Evolutionary conservation across 2,113 vertebrate genomes (phyloP), one percentile per base, ranked within the genome.

Genomic region (Syngnathoides biaculeatus): DNA sequence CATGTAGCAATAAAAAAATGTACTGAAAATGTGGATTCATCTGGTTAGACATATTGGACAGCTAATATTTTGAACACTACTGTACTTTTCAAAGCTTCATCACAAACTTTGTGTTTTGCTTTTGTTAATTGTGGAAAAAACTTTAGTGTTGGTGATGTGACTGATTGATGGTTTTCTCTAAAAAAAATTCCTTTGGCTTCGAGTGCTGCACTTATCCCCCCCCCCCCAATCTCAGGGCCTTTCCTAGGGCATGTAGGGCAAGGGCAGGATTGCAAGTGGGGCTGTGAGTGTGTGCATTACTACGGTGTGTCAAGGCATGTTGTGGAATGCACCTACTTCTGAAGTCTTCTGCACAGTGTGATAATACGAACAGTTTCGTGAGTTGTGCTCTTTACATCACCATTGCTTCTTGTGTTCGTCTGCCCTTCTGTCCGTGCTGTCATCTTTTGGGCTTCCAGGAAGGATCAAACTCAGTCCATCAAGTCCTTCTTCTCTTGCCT

Each of bases 281-380:
- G 2, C 42, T 60, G 1, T 47, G 42, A 4, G 69, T n/a, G 24
- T 47, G 71, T 69, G 74, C 39, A 64, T 17, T 24, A 73, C 64
- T 52, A 45, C 64, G 73, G 27, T 82, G 45, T 80, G 85, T 83
- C 69, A 71, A 76, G 78, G 67, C 88, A 88, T 75, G 84, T 79
- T 73, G 59, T 82, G 80, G 81, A 90, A 89, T 88, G 77, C 79
- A 24, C 55, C 52, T 42, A 40, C 30, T 59, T 55, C 57, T 69
- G 7, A 20, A 58, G 52, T 48, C 14, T 30, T 52, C 20, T 62
- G 27, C 10, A 68, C 59, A 55, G 35, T 47, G 35, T 45, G 26
- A 38, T 8, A 43, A 64, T 38, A 39, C 27, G 35, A 30, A 12
- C 45, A 4, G n/a, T 61, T 14, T 12, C 13, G 38, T 40, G 6